phyloP scores from a whole-genome alignment of 1,140 invertebrate genomes.

The Cheumatopsyche charites region DNA sequence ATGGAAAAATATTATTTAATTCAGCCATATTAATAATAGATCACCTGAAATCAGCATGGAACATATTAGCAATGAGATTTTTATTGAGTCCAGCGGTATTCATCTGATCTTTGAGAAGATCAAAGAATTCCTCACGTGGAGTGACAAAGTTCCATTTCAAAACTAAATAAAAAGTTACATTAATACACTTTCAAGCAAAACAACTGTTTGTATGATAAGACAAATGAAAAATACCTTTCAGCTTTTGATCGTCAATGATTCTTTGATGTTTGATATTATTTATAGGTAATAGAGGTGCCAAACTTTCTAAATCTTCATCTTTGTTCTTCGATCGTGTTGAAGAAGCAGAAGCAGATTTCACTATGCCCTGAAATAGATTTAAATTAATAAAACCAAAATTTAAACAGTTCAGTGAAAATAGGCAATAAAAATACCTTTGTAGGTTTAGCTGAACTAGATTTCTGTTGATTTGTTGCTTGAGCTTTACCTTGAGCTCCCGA shows the following conservation, averaged over 20 bases:
- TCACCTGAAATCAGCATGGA: slow-evolving; percentile 88
- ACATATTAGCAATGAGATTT: slow-evolving; percentile 87
- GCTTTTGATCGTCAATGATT: slow-evolving; percentile 88
- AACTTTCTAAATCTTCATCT: slow-evolving; percentile 83
- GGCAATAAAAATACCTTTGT: slow-evolving; percentile 34
- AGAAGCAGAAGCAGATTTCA: slow-evolving; percentile 57
- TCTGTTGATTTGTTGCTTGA: slow-evolving; percentile 8
- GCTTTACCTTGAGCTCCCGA: slow-evolving; percentile 58
- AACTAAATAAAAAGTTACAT: slow-evolving; percentile 55
- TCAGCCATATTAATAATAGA: too few relatives aligned
- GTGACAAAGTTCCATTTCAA: slow-evolving; percentile 97
- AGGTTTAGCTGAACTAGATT: slow-evolving; percentile 38
- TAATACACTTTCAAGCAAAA: not conserved
- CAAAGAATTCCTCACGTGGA: slow-evolving; percentile 91
- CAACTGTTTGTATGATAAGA: slow-evolving; percentile 8
- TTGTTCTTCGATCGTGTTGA: slow-evolving; percentile 70
- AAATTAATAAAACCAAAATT: slow-evolving; percentile 32
- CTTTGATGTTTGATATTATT: slow-evolving; percentile 91
- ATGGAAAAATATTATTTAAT: too few relatives aligned
- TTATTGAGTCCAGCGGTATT: slow-evolving; percentile 84
- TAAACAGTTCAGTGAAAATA: not conserved
- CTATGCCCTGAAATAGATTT: slow-evolving; percentile 50
- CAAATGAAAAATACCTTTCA: slow-evolving; percentile 65
- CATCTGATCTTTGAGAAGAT: slow-evolving; percentile 92
- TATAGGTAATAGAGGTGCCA: slow-evolving; percentile 76